A percentile compares a stretch with the other conserved stretches of the same genome.
phyloP scores from a whole-genome alignment of 2,888 invertebrate species.

The Caenorhabditis sp. region DNA sequence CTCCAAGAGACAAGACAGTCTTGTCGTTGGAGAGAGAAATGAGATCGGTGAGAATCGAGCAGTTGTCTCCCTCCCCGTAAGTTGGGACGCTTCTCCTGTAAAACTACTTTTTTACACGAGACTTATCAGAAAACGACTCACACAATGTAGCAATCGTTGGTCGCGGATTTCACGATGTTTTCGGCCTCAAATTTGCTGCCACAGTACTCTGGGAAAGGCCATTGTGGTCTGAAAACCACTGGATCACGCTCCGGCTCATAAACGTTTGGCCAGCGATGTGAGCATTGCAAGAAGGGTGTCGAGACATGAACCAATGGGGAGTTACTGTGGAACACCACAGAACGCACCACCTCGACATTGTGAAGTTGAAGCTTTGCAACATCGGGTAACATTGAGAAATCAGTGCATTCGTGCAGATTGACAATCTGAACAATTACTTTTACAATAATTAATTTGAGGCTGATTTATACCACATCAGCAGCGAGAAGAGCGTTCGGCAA shows the following conservation, averaged over 20 bases:
- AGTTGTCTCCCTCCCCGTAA: slow-evolving; percentile 73
- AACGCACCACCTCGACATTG: slow-evolving; percentile 71
- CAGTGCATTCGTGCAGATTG: slow-evolving; percentile 77
- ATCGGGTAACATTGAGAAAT: slow-evolving; percentile 75
- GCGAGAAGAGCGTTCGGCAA: slow-evolving; percentile 54
- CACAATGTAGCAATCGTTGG: slow-evolving; percentile 64
- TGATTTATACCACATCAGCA: slow-evolving; percentile 48
- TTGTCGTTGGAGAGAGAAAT: slow-evolving; percentile 67
- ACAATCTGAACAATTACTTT: slow-evolving; percentile 66
- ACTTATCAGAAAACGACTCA: slow-evolving; percentile 6
- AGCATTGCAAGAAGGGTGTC: slow-evolving; percentile 76
- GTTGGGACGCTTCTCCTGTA: slow-evolving; percentile 66
- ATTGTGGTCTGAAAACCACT: slow-evolving; percentile 63
- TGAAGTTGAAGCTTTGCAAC: slow-evolving; percentile 62
- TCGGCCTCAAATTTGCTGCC: slow-evolving; percentile 75
- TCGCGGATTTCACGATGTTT: slow-evolving; percentile 51
- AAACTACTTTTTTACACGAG: background rate
- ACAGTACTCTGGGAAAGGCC: slow-evolving; percentile 77
- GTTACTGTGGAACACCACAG: slow-evolving; percentile 46
- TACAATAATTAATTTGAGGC: background rate
- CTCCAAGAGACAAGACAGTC: slow-evolving; percentile 73
- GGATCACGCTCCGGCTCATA: slow-evolving; percentile 72
- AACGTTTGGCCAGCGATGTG: slow-evolving; percentile 79
- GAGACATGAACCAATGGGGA: slow-evolving; percentile 75
- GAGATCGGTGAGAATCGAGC: slow-evolving; percentile 71